Percentiles rank a stretch among this genome's conserved stretches.
Evolutionary conservation across 2,797 vertebrate species (phyloP).

Genomic region (Trichosurus vulpecula): DNA sequence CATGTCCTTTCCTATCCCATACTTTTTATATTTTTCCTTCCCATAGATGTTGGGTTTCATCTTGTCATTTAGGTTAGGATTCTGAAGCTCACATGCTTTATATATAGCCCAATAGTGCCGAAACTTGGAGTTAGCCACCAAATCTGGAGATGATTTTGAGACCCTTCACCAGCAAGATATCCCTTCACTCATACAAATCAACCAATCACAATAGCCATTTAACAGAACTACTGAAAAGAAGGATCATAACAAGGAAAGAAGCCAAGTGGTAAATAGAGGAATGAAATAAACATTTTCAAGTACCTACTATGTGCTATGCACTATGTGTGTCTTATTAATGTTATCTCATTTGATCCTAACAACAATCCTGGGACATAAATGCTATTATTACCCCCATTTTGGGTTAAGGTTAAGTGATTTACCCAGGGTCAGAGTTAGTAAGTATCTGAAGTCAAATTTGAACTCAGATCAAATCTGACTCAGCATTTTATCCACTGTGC

Average conservation of each 20-base stretch:
- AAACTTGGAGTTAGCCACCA: not conserved
- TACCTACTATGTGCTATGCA: not conserved
- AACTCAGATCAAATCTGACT: not conserved
- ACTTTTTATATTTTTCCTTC: not conserved
- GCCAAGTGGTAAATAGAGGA: not conserved
- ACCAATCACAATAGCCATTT: not conserved
- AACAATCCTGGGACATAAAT: not conserved
- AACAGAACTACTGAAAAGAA: not conserved
- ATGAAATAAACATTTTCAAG: not conserved
- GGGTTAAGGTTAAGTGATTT: not conserved
- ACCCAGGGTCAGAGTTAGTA: not conserved
- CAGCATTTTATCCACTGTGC: not conserved
- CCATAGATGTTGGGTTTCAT: not conserved
- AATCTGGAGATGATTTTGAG: not conserved
- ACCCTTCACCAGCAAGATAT: not conserved
- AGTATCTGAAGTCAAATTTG: not conserved
- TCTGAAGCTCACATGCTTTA: not conserved
- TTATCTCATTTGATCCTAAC: not conserved
- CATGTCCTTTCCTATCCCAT: not conserved
- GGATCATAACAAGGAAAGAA: not conserved
- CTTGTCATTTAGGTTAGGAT: not conserved
- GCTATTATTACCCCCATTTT: not conserved
- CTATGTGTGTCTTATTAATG: not conserved
- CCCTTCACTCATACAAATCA: not conserved
- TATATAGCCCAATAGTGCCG: not conserved